Evolutionary conservation across 2,888 invertebrate genomes (phyloP), one percentile per base, ranked within the genome.

Genomic region (Carcina quercana): DNA sequence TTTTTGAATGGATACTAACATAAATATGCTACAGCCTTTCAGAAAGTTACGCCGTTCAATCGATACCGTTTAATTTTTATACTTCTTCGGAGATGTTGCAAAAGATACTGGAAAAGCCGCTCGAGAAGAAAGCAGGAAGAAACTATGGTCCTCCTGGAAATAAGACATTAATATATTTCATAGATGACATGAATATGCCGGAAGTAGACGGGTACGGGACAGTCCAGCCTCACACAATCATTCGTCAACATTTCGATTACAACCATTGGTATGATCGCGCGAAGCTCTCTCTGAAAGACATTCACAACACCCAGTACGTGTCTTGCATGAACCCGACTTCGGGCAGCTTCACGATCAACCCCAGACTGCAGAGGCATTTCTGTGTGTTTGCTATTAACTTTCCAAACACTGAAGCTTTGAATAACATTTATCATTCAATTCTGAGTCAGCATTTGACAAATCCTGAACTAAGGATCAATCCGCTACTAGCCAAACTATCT

Each of bases 171-270:
- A 90, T 98, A 40, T 98, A 97, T 69, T 98, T 98, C 62, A 92
- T 98, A 38, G 98, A 98, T 60, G 98, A 98, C 58, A 92, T 98
- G 92, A 98, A 98, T 63, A 98, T 98, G 97, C 97, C 98, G 1
- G 96, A 96, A 86, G 95, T 94, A 12, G 87, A 87, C 44, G 43
- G 87, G 19, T 98, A 98, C 56, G 97, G 96, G 5, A 98, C 98
- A 0, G 97, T 97, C 0, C 97, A 97, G 64, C 97, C 98, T 0
- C 97, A 98, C 62, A 98, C 97, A 0, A 78, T 98, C 32, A 97
- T 98, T 45, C 86, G 97, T 1, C 98, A 98, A 62, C 97, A 97
- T 78, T 82, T 98, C 57, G 98, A 98, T 70, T 98, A 98, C 61
- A 91, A 91, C 29, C 97, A 98, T 70, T 98, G 98, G 97, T 88